Evolutionary conservation across 2,888 invertebrate genomes (phyloP).

Genomic region (Stomorhina lunata): DNA sequence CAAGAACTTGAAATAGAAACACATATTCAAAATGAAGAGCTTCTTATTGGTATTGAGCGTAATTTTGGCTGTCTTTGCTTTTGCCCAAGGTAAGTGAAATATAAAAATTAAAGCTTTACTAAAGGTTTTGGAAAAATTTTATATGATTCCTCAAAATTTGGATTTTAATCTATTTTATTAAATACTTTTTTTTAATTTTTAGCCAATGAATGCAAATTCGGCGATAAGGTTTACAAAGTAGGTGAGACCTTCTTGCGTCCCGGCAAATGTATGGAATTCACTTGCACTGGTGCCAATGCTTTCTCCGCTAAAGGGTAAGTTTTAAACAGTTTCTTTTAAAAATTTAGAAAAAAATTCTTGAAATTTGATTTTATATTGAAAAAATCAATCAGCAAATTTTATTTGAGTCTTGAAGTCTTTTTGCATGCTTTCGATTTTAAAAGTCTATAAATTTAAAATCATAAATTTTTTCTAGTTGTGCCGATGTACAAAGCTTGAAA

Average conservation of each 20-base stretch:
- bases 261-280: constrained; percentile 58
- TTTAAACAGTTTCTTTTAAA: not conserved
- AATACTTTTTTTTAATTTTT: not conserved
- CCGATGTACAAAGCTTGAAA: constrained; percentile 24
- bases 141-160: not conserved
- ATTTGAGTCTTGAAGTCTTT: no score
- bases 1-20: not conserved
- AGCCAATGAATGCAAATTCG: constrained; percentile 33
- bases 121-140: no score
- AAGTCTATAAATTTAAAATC: not conserved
- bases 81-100: constrained; percentile 34
- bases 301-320: constrained; percentile 66
- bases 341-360: no score
- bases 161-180: no score
- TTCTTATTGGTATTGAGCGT: constrained; percentile 27
- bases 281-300: constrained; percentile 55
- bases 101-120: no score
- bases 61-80: constrained; percentile 10
- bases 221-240: constrained; percentile 6
- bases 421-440: not conserved
- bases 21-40: constrained; percentile 32
- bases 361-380: no score
- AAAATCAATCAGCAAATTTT: no score
- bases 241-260: constrained; percentile 57
- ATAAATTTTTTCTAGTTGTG: constrained; percentile 65